Conservation (phyloP, 2,113 vertebrate genomes). For the Alaudala cheleensis region DNA sequence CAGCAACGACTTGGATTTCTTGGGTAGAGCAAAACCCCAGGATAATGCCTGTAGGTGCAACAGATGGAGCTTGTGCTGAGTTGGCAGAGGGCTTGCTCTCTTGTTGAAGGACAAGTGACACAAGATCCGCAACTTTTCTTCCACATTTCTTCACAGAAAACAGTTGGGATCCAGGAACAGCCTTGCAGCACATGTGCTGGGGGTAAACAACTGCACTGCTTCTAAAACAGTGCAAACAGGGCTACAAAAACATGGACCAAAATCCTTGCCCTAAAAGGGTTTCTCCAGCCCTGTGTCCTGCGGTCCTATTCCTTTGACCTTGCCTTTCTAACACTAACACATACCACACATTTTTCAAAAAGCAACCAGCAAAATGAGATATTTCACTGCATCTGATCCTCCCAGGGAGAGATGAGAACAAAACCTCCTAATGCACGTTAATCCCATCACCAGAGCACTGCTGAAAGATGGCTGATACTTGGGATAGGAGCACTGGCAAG, state of each 20-base stretch:
- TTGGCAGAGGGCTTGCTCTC: neutral
- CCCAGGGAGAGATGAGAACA: slow-evolving; percentile 49
- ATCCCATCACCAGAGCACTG: slow-evolving; percentile 33
- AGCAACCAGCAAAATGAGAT: slow-evolving; percentile 44
- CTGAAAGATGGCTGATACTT: slow-evolving; percentile 39
- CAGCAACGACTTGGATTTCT: neutral
- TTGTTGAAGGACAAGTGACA: slow-evolving; percentile 1
- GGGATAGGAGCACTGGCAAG: neutral
- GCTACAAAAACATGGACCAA: neutral
- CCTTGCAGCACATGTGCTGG: neutral
- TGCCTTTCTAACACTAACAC: slow-evolving; percentile 35
- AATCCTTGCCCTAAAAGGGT: neutral
- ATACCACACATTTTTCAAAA: slow-evolving; percentile 57
- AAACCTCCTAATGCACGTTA: slow-evolving; percentile 41
- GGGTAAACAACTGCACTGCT: neutral
- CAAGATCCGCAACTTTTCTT: neutral
- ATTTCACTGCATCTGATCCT: slow-evolving; percentile 47
- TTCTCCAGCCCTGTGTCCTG: neutral
- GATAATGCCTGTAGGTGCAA: neutral
- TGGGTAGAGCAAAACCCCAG: neutral
- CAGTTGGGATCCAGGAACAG: neutral
- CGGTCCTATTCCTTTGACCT: slow-evolving; percentile 38
- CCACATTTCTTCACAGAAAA: neutral
- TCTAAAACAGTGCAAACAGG: neutral
- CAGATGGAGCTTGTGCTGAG: neutral